These are phyloP conservation scores for Eleginops maclovinus DNA, from an alignment of 2,113 vertebrate species.

Conservation along the genomic window DNA sequence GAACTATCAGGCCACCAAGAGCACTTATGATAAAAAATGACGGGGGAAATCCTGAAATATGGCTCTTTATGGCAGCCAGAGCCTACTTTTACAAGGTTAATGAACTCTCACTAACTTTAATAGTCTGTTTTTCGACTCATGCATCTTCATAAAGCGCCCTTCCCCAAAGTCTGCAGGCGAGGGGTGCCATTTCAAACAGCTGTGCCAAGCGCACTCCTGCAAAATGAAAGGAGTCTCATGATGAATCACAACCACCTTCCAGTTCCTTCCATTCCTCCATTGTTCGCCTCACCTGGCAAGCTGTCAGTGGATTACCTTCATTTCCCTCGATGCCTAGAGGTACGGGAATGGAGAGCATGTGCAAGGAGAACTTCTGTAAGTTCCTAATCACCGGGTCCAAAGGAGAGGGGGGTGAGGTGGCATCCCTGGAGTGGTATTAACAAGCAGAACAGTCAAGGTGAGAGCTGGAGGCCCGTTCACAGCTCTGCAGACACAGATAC, in stretches of 20 bases:
- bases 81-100: constrained; percentile 78
- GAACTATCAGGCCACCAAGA: constrained; percentile 61
- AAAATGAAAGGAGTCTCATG: constrained; percentile 65
- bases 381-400: constrained; percentile 72
- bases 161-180: constrained; percentile 71
- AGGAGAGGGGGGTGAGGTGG: constrained; percentile 21
- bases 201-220: constrained; percentile 56
- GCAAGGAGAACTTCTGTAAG: constrained; percentile 45
- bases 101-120: constrained; percentile 80
- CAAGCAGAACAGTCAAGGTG: constrained; percentile 47
- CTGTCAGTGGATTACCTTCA: constrained; percentile 55
- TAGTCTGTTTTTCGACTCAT: constrained; percentile 75
- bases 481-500: constrained; percentile 26
- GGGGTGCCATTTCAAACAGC: constrained; percentile 74
- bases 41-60: constrained; percentile 69
- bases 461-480: constrained; percentile 43
- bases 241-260: constrained; percentile 66
- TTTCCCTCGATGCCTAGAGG: constrained; percentile 54
- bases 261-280: constrained; percentile 25
- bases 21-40: constrained; percentile 72
- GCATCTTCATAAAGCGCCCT: constrained; percentile 79
- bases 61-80: constrained; percentile 64
- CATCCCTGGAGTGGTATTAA: constrained; percentile 69
- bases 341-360: constrained; percentile 40
- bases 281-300: constrained; percentile 63